phyloP scores from a whole-genome alignment of 2,888 invertebrate species.

The Tetranychus truncatus region DNA sequence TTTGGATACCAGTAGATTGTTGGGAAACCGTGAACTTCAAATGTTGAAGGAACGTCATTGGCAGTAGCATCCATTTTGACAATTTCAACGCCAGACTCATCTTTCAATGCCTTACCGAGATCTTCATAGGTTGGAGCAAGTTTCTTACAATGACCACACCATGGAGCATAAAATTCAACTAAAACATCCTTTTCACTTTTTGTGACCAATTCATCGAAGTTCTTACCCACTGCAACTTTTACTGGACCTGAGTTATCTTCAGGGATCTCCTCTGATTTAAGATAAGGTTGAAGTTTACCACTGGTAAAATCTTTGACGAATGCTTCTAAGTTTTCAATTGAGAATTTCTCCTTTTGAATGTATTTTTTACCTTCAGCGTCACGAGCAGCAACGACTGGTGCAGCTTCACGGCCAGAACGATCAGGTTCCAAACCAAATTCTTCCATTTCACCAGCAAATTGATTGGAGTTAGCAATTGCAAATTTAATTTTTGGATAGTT shows the following conservation, averaged over 20 bases:
- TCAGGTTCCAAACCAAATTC: constrained; percentile 78
- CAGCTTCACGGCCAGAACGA: constrained; percentile 50
- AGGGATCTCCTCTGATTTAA: constrained; percentile 87
- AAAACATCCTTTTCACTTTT: constrained; percentile 87
- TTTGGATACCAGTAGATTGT: constrained; percentile 89
- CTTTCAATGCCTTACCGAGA: constrained; percentile 45
- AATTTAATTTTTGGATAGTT: constrained; percentile 51
- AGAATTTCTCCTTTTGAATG: constrained; percentile 72
- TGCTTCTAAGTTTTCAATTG: constrained; percentile 58
- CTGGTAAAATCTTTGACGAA: constrained; percentile 67
- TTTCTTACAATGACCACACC: constrained; percentile 93
- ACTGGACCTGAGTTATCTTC: constrained; percentile 57
- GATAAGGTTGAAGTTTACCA: constrained; percentile 65
- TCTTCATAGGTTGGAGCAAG: constrained; percentile 83
- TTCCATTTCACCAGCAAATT: constrained; percentile 80
- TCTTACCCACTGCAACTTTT: constrained; percentile 80
- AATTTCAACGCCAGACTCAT: constrained; percentile 64
- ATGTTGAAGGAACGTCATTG: constrained; percentile 82
- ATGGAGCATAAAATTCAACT: constrained; percentile 36
- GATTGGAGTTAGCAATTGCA: constrained; percentile 76
- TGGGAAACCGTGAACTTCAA: constrained; percentile 89
- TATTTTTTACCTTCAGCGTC: constrained; percentile 72
- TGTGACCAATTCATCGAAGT: constrained; percentile 80
- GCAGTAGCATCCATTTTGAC: constrained; percentile 97
- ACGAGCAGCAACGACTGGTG: constrained; percentile 63